Base-by-base conservation (phyloP, 2,888 invertebrate species). In the Cerastis rubricosa region DNA sequence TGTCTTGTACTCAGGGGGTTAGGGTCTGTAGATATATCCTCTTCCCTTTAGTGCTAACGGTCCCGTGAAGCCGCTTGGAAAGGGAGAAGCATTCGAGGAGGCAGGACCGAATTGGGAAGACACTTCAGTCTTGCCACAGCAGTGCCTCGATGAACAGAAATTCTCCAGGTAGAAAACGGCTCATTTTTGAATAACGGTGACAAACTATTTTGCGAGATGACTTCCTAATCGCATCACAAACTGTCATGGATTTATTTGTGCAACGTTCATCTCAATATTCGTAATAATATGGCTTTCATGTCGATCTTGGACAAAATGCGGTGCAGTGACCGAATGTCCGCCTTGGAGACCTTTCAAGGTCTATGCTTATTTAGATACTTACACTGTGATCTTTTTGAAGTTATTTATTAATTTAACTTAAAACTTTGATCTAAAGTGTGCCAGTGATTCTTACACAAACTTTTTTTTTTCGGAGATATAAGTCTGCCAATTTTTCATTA, bases 291-390 rank as follows among this genome's bases (percentile, higher is more conserved):
- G 22, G 35, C 40, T 64, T 64, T 29, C 2, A 51, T 54, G n/a
- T 51, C 49, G 19, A 29, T 49, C n/a, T 49, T 68, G 65, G 76
- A 66, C 76, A 51, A 70, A 80, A 81, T 65, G 22, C 75, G 67
- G 74, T 65, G 76, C 54, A 76, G n/a, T 75, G 51, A 45, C 81
- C 82, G 68, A 74, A 68, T 71, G 71, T 71, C 80, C 45, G 11
- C 19, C 17, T 61, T 63, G 14, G 74, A 71, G 19, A n/a, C 43
- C 14, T 11, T 17, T 8, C n/a, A 7, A n/a, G 11, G n/a, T 22
- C 29, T 51, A 51, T 51, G 17, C 35, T 67, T 47, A 57, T 25
- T n/a, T 5, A 12, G 25, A 57, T 1, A 57, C 57, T 57, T 25
- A 14, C n/a, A 54, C n/a, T 1, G n/a, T 57, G 25, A 17, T 59